Evolutionary conservation across 1,140 invertebrate species (phyloP), one percentile per base, ranked within the genome.

Genomic region (Anadara kagoshimensis): DNA sequence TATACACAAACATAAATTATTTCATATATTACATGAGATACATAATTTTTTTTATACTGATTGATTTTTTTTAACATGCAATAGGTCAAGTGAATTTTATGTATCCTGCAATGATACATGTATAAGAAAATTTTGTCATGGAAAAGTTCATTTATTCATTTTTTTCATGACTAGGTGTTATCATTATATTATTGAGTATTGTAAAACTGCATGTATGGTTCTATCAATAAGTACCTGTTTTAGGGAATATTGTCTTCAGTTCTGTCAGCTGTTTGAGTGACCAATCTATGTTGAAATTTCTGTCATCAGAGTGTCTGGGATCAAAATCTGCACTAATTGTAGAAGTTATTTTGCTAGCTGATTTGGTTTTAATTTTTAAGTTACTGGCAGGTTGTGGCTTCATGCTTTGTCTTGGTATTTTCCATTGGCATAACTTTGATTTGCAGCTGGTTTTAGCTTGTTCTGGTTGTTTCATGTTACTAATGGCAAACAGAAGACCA

Each of bases 361-460:
- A 26, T 24, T 45, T 45, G 1, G 5, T 45, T 16, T 11, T 58
- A 5, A 14, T 36, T 61, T 36, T 20, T 10, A 20, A 1, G 11
- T 5, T 36, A 12, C 22, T 22, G 20, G 16, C 16, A 67, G n/a
- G 16, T 56, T 43, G 18, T n/a, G 47, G 1, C 12, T 36, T 22
- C 7, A 36, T 36, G 7, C 29, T 36, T n/a, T 26, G 14, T 57
- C 64, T 54, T 1, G 64, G 64, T 12, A 56, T n/a, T 11, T 67
- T 67, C 64, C 64, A 67, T 26, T 12, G n/a, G n/a, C 64, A 67
- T 7, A 36, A 36, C 20, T 41, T 24, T 20, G 64, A 67, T 41
- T 36, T 57, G 16, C 64, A 67, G 53, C 51, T 67, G 7, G 56
- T 22, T 16, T 20, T 7, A 36, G 29, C 12, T 41, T 18, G 10